A percentile compares a stretch with the other conserved stretches of the same genome.
Conservation (phyloP, 2,888 invertebrate genomes). For the Synanthedon myopaeformis region DNA sequence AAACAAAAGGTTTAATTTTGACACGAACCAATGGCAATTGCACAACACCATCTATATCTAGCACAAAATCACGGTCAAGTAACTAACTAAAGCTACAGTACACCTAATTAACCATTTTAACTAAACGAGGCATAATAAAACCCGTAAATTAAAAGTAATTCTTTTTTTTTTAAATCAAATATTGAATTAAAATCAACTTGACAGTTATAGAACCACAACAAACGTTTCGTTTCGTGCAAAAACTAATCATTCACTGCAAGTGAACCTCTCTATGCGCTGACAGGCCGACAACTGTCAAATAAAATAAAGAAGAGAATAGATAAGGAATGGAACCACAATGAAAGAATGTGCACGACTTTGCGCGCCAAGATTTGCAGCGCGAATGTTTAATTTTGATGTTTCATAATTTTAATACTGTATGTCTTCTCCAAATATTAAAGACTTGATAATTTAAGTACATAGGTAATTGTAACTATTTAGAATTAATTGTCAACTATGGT, state of each 20-base stretch:
- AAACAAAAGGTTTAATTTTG: conserved; percentile 39
- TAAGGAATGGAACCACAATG: not conserved
- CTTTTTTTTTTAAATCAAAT: not conserved
- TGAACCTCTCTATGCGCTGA: conserved; percentile 11
- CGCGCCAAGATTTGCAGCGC: no score
- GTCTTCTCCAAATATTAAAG: no score
- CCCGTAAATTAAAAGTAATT: no score
- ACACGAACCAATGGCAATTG: conserved; percentile 30
- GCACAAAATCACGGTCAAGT: conserved; percentile 5
- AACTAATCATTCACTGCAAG: not conserved
- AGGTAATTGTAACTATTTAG: no score
- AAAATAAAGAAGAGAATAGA: conserved; percentile 2
- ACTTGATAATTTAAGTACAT: no score
- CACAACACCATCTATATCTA: conserved; percentile 27
- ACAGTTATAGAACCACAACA: conserved; percentile 13
- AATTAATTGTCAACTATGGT: no score
- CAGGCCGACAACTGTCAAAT: conserved; percentile 51
- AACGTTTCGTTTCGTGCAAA: conserved; percentile 43
- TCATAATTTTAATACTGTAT: no score
- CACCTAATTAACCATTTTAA: no score
- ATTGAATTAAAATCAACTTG: conserved; percentile 10
- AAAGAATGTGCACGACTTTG: no score
- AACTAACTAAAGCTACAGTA: not conserved
- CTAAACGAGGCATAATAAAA: no score
- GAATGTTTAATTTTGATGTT: no score